Evolutionary conservation across 2,888 invertebrate species (phyloP).

Genomic region (Calameuta pallipes): DNA sequence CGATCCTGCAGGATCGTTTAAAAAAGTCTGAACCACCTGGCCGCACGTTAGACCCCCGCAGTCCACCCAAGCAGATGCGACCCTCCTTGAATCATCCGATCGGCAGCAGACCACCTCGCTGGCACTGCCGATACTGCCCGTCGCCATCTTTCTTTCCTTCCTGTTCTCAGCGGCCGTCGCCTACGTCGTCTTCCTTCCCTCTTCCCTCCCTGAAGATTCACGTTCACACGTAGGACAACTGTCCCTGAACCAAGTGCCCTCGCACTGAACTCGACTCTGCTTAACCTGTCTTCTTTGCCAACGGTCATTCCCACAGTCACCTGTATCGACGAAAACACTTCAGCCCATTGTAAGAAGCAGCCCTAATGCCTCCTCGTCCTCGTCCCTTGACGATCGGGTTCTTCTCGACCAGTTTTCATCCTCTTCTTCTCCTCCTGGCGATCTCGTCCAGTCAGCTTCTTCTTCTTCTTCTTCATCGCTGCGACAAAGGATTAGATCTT

Average conservation of each 20-base stretch:
- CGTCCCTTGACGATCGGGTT: conserved; percentile 34
- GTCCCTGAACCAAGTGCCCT: background rate
- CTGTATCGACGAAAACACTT: conserved; percentile 53
- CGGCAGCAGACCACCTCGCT: too few species aligned
- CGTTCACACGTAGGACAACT: too few species aligned
- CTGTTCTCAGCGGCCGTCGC: too few species aligned
- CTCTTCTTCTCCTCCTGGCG: too few species aligned
- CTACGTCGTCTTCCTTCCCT: too few species aligned
- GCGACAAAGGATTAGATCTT: too few species aligned
- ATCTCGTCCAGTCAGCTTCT: too few species aligned
- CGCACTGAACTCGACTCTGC: background rate
- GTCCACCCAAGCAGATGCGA: conserved; percentile 40
- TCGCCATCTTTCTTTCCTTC: too few species aligned
- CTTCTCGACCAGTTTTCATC: background rate
- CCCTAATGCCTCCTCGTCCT: conserved; percentile 44
- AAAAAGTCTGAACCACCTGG: conserved; percentile 52
- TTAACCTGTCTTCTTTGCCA: conserved; percentile 30
- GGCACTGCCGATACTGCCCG: too few species aligned
- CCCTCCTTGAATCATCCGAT: background rate
- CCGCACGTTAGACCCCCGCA: conserved; percentile 42
- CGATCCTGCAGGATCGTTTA: conserved; percentile 14
- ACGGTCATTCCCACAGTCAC: conserved; percentile 65
- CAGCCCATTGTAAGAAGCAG: conserved; percentile 49
- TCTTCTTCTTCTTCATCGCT: too few species aligned
- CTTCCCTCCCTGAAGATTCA: too few species aligned